These are phyloP conservation scores for Monochamus alternatus DNA, from an alignment of 2,888 invertebrate genomes.

Conservation along the genomic window DNA sequence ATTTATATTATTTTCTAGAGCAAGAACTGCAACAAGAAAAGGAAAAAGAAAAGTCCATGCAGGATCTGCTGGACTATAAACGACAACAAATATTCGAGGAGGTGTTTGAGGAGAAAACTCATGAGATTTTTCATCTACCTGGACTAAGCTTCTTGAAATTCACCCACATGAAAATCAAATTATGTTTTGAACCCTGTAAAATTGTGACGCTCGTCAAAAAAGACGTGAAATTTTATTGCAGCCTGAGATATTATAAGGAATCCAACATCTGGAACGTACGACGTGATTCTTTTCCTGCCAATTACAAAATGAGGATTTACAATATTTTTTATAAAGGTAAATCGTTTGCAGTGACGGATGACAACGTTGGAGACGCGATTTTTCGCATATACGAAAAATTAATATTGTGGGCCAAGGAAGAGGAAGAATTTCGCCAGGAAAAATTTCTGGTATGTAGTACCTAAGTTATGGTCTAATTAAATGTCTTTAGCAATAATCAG, in stretches of 20 bases:
- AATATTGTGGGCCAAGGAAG: constrained; percentile 32
- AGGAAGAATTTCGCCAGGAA: constrained; percentile 34
- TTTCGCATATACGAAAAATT: constrained; percentile 31
- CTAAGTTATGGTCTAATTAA: too few species aligned
- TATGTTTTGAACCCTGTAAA: constrained; percentile 38
- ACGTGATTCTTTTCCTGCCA: constrained; percentile 45
- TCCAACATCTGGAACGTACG: constrained; percentile 41
- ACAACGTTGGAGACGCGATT: constrained; percentile 23
- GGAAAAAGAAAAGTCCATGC: constrained; percentile 25
- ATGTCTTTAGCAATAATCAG: too few species aligned
- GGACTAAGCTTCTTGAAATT: constrained; percentile 39
- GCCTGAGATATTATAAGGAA: constrained; percentile 35
- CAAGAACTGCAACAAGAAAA: constrained; percentile 21
- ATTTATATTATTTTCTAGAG: constrained; percentile 9
- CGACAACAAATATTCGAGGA: constrained; percentile 27
- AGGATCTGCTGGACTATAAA: constrained; percentile 12
- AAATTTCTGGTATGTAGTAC: constrained; percentile 40
- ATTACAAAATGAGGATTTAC: constrained; percentile 39
- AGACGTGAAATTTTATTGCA: constrained; percentile 40
- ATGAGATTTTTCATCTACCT: constrained; percentile 32
- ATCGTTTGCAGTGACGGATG: constrained; percentile 30
- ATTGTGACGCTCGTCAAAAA: constrained; percentile 29
- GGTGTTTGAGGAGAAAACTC: constrained; percentile 15
- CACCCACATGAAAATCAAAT: constrained; percentile 41
- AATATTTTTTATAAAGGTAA: constrained; percentile 22